Evolutionary conservation across 2,113 vertebrate species (phyloP).

Genomic region (Sinocyclocheilus rhinocerous): DNA sequence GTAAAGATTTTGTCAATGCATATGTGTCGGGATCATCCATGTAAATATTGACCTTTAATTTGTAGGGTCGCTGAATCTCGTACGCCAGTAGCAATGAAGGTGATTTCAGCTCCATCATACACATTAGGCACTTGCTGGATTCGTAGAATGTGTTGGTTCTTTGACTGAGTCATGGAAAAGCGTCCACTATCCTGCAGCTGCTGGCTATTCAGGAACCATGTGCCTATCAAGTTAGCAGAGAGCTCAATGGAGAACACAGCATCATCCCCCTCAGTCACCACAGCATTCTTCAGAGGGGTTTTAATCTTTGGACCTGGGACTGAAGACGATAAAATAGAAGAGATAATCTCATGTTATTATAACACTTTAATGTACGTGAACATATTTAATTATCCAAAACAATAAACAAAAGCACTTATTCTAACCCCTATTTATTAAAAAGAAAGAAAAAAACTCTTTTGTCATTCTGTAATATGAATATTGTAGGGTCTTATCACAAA

Average conservation of each 20-base stretch:
- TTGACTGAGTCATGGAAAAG: slow-evolving; percentile 65
- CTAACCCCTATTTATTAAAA: too few relatives aligned
- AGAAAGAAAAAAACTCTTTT: background rate
- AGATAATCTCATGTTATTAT: background rate
- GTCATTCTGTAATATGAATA: background rate
- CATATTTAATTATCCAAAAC: too few relatives aligned
- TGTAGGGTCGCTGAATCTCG: slow-evolving; percentile 78
- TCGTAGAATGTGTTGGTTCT: slow-evolving; percentile 75
- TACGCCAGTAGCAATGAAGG: slow-evolving; percentile 81
- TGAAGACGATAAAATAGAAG: slow-evolving; percentile 54
- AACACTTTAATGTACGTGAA: too few relatives aligned
- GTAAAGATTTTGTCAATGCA: background rate
- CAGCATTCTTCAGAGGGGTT: slow-evolving; percentile 68
- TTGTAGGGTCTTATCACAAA: background rate
- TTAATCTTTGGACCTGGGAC: slow-evolving; percentile 83
- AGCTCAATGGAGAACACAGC: slow-evolving; percentile 82
- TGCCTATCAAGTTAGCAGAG: slow-evolving; percentile 77
- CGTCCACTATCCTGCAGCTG: slow-evolving; percentile 72
- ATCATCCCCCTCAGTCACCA: slow-evolving; percentile 77
- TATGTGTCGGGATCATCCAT: background rate
- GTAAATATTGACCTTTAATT: slow-evolving; percentile 78
- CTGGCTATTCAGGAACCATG: slow-evolving; percentile 84
- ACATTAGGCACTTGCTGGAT: slow-evolving; percentile 64
- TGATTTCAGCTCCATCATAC: slow-evolving; percentile 78
- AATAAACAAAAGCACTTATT: too few relatives aligned